Base-by-base conservation (phyloP, 1,140 invertebrate genomes). In the Chionoecetes opilio region DNA sequence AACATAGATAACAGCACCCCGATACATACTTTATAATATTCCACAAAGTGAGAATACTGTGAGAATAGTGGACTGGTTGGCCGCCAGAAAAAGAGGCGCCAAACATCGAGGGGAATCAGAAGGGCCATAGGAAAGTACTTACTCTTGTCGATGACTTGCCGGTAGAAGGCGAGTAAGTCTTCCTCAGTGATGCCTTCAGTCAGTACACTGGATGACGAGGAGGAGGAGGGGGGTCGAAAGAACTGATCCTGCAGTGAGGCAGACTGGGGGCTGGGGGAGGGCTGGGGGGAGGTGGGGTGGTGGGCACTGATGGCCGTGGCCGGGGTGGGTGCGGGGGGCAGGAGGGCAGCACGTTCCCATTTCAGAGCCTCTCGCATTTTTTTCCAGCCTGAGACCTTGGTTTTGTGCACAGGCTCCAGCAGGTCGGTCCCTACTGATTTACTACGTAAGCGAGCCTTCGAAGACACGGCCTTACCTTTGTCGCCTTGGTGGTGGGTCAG, bases 301-400 rank as follows among this genome's bases (percentile, higher is more conserved):
- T 95, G 95, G 88, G 93, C 90, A 85, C 88, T 93, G 26, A 88
- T 95, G 35, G 97, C 97, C 14, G 97, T 97, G 94, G 88, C 93
- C 0, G 93, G 93, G 90, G 92, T 93, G 82, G 95, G 94, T 31
- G 94, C 94, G 29, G 93, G 93, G 91, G 95, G 96, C 53, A 95
- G 31, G 21, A 95, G 75, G 34, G 92, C 46, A 34, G 92, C 93
- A 75, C 95, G 86, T 96, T 98, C 98, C 98, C 98, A 98, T 96
- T 98, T 98, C 95, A 98, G 98, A 17, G 98, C 98, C 32, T 98
- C 98, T 97, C 98, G 98, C 11, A 98, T 98, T 97, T 98, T 98
- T 1, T 98, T 98, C 98, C 98, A 98, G 96, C 98, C 98, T 0
- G 98, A 98, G 11, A 98, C 97, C 97, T 98, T 98, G 0, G 97